Evolutionary conservation across 2,797 vertebrate genomes (phyloP).

Genomic region (Onychomys torridus): DNA sequence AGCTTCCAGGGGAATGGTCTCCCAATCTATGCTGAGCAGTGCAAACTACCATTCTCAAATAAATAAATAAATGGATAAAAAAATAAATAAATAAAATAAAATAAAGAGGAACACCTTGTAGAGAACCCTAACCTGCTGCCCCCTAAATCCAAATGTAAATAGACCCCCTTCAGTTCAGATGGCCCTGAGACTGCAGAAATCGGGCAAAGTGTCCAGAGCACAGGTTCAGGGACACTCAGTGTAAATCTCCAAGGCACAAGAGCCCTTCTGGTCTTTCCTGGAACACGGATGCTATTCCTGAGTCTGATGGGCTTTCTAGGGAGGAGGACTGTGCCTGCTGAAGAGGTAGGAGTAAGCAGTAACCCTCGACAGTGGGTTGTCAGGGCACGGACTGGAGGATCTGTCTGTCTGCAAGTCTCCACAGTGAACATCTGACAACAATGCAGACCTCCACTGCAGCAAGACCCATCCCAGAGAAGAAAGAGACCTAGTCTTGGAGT

Average conservation of each 20-base stretch:
- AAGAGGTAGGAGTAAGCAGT: accelerated
- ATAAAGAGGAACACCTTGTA: background rate
- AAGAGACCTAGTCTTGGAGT: background rate
- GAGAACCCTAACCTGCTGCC: background rate
- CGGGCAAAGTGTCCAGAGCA: background rate
- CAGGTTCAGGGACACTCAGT: background rate
- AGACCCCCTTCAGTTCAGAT: background rate
- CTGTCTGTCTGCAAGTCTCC: background rate
- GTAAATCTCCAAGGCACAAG: background rate
- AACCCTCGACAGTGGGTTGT: accelerated
- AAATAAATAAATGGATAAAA: too few species aligned
- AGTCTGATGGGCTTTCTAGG: background rate
- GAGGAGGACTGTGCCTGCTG: accelerated
- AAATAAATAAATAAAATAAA: too few species aligned
- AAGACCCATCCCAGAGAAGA: background rate
- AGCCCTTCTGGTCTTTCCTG: background rate
- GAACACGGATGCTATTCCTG: background rate
- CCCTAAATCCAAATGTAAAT: background rate
- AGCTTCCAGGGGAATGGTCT: background rate
- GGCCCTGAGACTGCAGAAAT: background rate
- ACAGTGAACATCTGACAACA: background rate
- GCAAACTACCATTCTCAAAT: background rate
- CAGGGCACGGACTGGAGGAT: background rate
- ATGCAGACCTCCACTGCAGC: background rate
- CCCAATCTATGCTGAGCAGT: background rate